phyloP scores from a whole-genome alignment of 2,888 invertebrate species.

The Tinea semifulvella region DNA sequence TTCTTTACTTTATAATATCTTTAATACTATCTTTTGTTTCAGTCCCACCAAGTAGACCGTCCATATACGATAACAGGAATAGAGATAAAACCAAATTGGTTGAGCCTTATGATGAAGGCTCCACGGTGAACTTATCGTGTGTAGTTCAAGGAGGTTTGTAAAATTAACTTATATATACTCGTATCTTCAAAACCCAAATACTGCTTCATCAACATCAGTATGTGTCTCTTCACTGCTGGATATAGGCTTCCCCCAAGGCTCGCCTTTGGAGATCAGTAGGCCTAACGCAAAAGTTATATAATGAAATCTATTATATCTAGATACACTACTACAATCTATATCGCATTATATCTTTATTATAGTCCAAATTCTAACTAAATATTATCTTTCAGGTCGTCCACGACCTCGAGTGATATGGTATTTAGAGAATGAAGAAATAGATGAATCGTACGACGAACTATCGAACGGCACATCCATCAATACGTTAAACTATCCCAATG shows the following conservation, averaged over 20 bases:
- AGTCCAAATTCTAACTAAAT: no score
- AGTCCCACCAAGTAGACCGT: conserved; percentile 85
- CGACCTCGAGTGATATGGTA: conserved; percentile 85
- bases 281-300: no score
- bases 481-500: conserved; percentile 79
- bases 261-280: no score
- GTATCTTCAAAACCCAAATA: neutral
- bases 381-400: conserved; percentile 70
- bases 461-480: conserved; percentile 78
- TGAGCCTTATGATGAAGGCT: conserved; percentile 88
- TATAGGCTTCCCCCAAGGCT: no score
- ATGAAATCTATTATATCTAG: no score
- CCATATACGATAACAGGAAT: conserved; percentile 82
- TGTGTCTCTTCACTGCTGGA: no score
- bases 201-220: no score
- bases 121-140: conserved; percentile 82
- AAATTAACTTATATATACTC: neutral
- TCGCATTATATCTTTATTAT: no score
- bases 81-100: conserved; percentile 78
- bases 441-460: conserved; percentile 80
- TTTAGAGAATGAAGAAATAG: conserved; percentile 84
- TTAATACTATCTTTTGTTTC: conserved; percentile 24
- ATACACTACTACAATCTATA: no score
- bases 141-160: conserved; percentile 81
- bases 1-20: neutral